Percentiles rank a stretch among this genome's conserved stretches.
These are phyloP conservation scores for Napeogenes sylphis DNA, from an alignment of 2,888 invertebrate genomes.

Conservation along the genomic window DNA sequence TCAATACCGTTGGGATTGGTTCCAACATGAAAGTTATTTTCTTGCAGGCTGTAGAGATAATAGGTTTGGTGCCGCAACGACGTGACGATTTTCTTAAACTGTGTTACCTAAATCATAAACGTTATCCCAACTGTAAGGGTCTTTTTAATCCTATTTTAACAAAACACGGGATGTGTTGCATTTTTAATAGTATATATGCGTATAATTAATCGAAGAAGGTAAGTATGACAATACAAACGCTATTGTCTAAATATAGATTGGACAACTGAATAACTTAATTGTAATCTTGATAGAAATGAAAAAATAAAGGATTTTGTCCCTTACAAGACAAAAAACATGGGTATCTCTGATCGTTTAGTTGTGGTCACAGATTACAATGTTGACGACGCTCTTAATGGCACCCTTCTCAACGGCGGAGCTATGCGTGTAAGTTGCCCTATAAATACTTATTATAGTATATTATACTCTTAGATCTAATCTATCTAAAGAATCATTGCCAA, in stretches of 20 bases:
- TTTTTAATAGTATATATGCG: constrained; percentile 71
- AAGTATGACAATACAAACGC: neutral
- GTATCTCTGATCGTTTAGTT: constrained; percentile 37
- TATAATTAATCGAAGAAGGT: constrained; percentile 44
- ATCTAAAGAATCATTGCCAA: neutral
- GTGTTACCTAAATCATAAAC: constrained; percentile 62
- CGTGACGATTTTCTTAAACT: constrained; percentile 71
- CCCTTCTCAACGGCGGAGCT: constrained; percentile 52
- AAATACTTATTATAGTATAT: no score
- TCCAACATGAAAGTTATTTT: no score
- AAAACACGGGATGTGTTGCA: constrained; percentile 77
- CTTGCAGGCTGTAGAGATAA: constrained; percentile 54
- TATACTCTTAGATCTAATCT: neutral
- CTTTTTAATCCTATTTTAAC: constrained; percentile 74
- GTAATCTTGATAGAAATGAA: constrained; percentile 42
- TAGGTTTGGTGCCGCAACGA: constrained; percentile 67
- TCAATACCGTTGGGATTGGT: no score
- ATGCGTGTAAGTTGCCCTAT: no score
- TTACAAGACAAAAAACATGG: constrained; percentile 33
- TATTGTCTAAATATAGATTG: neutral
- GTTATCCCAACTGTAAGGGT: constrained; percentile 58
- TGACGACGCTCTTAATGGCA: constrained; percentile 46
- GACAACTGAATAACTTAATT: constrained; percentile 15
- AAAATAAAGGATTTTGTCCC: constrained; percentile 34
- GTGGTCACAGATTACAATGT: constrained; percentile 54